phyloP scores from a whole-genome alignment of 2,888 invertebrate genomes.

The Salticus scenicus region DNA sequence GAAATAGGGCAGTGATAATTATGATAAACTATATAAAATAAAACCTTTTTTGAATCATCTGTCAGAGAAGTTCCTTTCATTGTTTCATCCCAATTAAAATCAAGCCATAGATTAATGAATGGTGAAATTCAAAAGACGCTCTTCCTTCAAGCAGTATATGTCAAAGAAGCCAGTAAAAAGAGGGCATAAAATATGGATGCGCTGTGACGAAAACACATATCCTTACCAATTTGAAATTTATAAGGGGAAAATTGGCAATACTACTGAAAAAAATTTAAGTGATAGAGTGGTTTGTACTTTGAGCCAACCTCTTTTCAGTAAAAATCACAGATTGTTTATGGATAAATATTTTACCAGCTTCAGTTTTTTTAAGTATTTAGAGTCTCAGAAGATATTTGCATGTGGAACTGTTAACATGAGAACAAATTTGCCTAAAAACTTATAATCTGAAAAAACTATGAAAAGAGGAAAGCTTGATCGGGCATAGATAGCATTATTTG shows the following conservation, averaged over 20 bases:
- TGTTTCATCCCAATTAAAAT: neutral
- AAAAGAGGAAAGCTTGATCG: neutral
- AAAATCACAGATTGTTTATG: conserved; percentile 1
- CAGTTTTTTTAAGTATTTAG: neutral
- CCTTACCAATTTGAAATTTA: neutral
- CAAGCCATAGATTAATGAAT: conserved; percentile 12
- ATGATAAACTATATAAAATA: conserved; percentile 16
- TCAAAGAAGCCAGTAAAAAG: neutral
- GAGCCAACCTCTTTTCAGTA: neutral
- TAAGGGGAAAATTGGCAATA: neutral
- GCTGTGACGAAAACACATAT: neutral
- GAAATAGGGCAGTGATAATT: neutral
- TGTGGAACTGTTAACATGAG: neutral
- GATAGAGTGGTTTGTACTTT: neutral
- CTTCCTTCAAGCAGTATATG: neutral
- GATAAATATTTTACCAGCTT: conserved; percentile 15
- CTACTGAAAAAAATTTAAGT: no score
- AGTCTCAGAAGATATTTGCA: neutral
- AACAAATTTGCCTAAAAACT: neutral
- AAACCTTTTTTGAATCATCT: neutral
- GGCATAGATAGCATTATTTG: neutral
- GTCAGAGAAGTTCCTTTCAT: neutral
- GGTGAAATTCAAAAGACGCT: conserved; percentile 1
- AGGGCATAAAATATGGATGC: conserved; percentile 15
- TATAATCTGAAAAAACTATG: neutral